phyloP scores from a whole-genome alignment of 2,888 invertebrate species.

The Acronicta leporina region DNA sequence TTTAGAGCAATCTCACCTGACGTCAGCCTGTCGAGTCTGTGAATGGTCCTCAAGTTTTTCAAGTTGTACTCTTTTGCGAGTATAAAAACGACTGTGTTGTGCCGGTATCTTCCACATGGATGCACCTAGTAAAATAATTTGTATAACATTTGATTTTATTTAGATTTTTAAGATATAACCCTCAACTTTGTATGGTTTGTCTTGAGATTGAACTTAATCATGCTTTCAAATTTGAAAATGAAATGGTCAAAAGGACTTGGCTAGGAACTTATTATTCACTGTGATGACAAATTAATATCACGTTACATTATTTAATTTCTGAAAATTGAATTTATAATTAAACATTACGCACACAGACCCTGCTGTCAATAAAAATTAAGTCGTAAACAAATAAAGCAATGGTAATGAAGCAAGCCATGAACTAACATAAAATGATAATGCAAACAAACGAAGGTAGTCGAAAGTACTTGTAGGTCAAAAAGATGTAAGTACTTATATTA shows the following conservation, averaged over 20 bases:
- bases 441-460: constrained; percentile 22
- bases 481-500: constrained; percentile 14
- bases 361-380: constrained; percentile 9
- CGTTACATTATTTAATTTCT: not conserved
- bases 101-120: constrained; percentile 99
- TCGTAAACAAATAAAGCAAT: constrained; percentile 41
- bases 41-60: constrained; percentile 97
- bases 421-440: constrained; percentile 13
- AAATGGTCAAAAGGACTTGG: constrained; percentile 1
- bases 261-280: not conserved
- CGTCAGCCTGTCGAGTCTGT: constrained; percentile 98
- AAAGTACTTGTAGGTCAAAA: constrained; percentile 14
- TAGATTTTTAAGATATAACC: not conserved
- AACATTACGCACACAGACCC: constrained; percentile 10
- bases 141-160: constrained; percentile 35
- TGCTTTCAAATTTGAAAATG: constrained; percentile 24
- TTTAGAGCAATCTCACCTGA: constrained; percentile 90
- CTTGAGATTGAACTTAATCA: constrained; percentile 1
- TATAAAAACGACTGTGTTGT: constrained; percentile 99
- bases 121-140: constrained; percentile 92
- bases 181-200: not conserved
- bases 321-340: constrained; percentile 2
- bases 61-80: constrained; percentile 98
- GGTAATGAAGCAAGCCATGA: constrained; percentile 40
- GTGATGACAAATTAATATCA: not conserved